Base-by-base conservation (phyloP, 2,113 vertebrate species). In the Nettapus auritus region DNA sequence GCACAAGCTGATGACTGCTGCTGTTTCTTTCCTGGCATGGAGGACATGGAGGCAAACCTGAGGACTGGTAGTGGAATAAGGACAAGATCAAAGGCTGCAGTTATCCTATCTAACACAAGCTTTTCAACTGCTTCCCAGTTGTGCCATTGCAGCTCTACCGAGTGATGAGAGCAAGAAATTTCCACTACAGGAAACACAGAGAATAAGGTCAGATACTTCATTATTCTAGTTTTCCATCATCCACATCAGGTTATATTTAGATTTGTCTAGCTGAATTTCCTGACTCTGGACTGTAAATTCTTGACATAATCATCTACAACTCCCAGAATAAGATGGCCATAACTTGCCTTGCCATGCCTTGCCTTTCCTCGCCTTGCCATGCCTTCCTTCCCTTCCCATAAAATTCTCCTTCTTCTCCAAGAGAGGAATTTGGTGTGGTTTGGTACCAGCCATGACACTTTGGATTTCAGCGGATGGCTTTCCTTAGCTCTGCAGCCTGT, bases 21-120 rank as follows among this genome's bases (percentile, higher is more conserved):
- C 23, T 23, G 9, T 86, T 97, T 91, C 57, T 82, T 92, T 96
- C 79, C 85, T 91, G 56, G 55, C 33, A 66, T 20, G 34, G 59
- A 82, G 4, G 21, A 70, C n/a, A n/a, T n/a, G n/a, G n/a, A n/a
- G n/a, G n/a, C n/a, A 83, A 84, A 84, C 34, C 36, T 93, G 48
- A 53, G 44, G 36, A 42, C 8, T 88, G 31, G 8, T 42, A 13
- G 12, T 28, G 6, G 4, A 81, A 84, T 68, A 82, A 85, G 63
- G 76, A 88, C 71, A 85, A 67, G 11, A 73, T 52, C 53, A 84
- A 81, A 90, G 60, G 12, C 40, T 55, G 57, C 55, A n/a, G 8
- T 70, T 73, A 52, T 48, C 28, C 50, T 38, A 10, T 44, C 48
- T 74, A 75, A 0, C 19, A 8, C 22, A 16, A 84, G 16, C 3